Conservation (phyloP, 1,140 invertebrate species). For the Drosophila santomea region DNA sequence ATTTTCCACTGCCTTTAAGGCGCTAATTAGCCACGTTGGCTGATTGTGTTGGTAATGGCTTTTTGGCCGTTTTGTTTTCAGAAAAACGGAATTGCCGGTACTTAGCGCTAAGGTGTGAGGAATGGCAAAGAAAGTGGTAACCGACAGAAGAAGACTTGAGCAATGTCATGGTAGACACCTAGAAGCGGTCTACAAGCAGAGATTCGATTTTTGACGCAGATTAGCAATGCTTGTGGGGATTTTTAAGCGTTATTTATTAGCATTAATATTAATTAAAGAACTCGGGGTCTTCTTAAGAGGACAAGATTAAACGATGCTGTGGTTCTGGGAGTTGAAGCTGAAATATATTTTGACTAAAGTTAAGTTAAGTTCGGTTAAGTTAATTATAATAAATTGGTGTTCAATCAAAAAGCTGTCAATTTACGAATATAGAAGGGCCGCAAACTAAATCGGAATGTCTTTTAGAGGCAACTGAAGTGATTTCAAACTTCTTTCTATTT, state of each 20-base stretch:
- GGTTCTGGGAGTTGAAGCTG: no score
- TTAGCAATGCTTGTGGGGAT: constrained; percentile 41
- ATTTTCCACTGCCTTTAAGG: constrained; percentile 34
- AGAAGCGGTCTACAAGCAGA: constrained; percentile 7
- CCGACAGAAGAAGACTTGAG: constrained; percentile 6
- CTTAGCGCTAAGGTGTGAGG: constrained; percentile 27
- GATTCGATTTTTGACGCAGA: constrained; percentile 29
- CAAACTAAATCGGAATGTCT: no score
- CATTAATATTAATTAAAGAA: constrained; percentile 10
- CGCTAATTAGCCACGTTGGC: constrained; percentile 75
- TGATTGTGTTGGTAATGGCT: constrained; percentile 56
- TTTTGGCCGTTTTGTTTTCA: constrained; percentile 45
- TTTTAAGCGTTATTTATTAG: constrained; percentile 36
- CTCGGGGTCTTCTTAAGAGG: not conserved
- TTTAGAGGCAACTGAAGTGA: no score
- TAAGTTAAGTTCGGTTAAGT: no score
- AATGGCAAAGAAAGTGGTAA: constrained; percentile 23
- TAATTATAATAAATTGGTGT: no score
- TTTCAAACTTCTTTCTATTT: no score
- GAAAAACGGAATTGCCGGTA: constrained; percentile 46
- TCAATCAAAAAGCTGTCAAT: no score
- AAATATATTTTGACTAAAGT: no score
- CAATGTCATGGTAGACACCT: constrained; percentile 34
- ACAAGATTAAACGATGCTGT: constrained; percentile 1
- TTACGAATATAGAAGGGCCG: no score